phyloP scores from a whole-genome alignment of 2,113 vertebrate genomes.

The Gadus chalcogrammus region DNA sequence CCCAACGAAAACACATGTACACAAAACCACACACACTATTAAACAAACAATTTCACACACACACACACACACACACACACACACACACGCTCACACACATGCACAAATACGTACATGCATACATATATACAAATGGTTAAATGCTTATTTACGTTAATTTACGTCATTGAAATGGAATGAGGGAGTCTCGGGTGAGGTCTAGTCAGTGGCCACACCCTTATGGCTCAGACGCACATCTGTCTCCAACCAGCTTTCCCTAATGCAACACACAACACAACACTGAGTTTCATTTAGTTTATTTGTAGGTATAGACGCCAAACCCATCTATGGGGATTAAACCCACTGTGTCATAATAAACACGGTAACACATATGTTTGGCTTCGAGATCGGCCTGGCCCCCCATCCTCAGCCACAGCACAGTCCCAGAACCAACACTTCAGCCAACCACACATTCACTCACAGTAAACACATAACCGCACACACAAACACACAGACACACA shows the following conservation, averaged over 20 bases:
- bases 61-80: too few species aligned
- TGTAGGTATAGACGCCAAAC: conserved; percentile 32
- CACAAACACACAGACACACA: conserved; percentile 28
- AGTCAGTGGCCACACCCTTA: conserved; percentile 44
- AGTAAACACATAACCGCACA: conserved; percentile 16
- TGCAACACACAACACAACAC: conserved; percentile 8
- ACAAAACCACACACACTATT: too few species aligned
- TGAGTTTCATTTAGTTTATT: conserved; percentile 28
- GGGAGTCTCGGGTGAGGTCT: conserved; percentile 35
- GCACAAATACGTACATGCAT: too few species aligned
- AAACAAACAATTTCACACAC: too few species aligned
- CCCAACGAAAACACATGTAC: too few species aligned
- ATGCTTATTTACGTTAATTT: not conserved
- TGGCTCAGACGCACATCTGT: conserved; percentile 52
- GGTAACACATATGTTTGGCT: conserved; percentile 33
- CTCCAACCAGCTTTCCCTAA: conserved; percentile 28
- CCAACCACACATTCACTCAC: conserved; percentile 30
- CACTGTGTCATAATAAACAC: conserved; percentile 15
- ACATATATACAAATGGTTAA: too few species aligned
- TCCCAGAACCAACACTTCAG: conserved; percentile 30
- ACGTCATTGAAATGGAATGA: conserved; percentile 38
- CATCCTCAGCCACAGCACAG: conserved; percentile 33
- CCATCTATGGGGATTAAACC: conserved; percentile 40
- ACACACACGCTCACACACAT: too few species aligned
- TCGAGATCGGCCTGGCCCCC: conserved; percentile 44